Evolutionary conservation across 2,113 vertebrate genomes (phyloP), one percentile per base, ranked within the genome.

Genomic region (Monopterus albus): DNA sequence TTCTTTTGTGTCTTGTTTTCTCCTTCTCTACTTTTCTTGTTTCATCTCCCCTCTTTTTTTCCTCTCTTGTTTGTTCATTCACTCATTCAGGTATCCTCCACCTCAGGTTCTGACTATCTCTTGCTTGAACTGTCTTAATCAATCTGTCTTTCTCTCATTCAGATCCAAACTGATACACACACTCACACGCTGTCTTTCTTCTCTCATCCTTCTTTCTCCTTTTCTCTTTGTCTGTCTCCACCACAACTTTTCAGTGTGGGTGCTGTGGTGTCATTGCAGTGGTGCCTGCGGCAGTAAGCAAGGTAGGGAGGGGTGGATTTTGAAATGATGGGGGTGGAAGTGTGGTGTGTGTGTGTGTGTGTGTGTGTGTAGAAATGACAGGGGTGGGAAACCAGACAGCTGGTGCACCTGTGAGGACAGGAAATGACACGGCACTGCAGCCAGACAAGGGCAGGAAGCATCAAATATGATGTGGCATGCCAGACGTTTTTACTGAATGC

Each of bases 371-470:
- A 29, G 40, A 72, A 84, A 77, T 80, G 79, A 80, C 72, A 81
- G 67, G 62, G 65, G 62, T 56, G 75, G 78, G 66, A 69, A 78
- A 72, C 56, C 51, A 87, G 76, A 87, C 84, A 84, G 81, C 79
- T 86, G 81, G 81, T 79, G 75, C 87, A 90, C 88, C 87, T 89
- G 83, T 60, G 82, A 28, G 72, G 87, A 90, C 88, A 89, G 80
- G 87, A 89, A 78, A 78, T 90, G 87, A 90, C 87, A 88, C 49
- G 52, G 66, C 58, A 49, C 33, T 73, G 72, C 66, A 77, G 83
- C 79, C 72, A 86, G 81, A 78, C 87, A 72, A 90, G 82, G 82
- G 78, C 82, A 88, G 75, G 76, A 85, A 79, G 73, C 81, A 72
- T 71, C 81, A 78, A 79, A 87, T 83, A 56, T 75, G 69, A 71